Conservation (phyloP, 2,113 vertebrate genomes). For the Xyliphius kryptos region DNA sequence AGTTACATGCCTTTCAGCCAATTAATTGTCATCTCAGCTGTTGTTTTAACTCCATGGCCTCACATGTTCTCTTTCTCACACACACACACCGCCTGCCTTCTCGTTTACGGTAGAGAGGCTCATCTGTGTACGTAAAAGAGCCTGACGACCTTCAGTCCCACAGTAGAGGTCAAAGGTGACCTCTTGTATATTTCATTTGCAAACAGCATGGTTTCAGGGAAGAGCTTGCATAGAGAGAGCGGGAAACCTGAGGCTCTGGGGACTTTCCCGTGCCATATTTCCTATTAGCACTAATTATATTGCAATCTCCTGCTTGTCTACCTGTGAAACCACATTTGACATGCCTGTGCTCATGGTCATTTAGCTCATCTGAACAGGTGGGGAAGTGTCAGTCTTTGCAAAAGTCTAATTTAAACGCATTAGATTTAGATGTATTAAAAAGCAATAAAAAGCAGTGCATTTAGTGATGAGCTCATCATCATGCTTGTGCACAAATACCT, state of each 20-base stretch:
- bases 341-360: constrained; percentile 62
- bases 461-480: no score
- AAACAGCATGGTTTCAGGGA: constrained; percentile 52
- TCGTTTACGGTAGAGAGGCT: constrained; percentile 66
- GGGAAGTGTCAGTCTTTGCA: constrained; percentile 27
- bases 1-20: constrained; percentile 67
- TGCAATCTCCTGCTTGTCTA: constrained; percentile 67
- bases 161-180: constrained; percentile 67
- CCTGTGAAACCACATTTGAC: constrained; percentile 73
- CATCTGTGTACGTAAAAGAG: constrained; percentile 71
- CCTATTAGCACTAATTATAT: constrained; percentile 72
- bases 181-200: constrained; percentile 63
- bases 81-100: constrained; percentile 64
- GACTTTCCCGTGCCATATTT: constrained; percentile 52
- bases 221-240: constrained; percentile 19
- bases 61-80: constrained; percentile 50
- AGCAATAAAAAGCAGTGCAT: no score
- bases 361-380: constrained; percentile 7
- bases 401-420: constrained; percentile 1
- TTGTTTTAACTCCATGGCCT: constrained; percentile 73
- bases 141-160: constrained; percentile 61
- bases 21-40: constrained; percentile 72
- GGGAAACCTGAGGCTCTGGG: constrained; percentile 40
- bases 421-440: not conserved
- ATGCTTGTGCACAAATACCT: no score